These are phyloP conservation scores for Phaethon lepturus DNA, from an alignment of 2,113 vertebrate species.

Conservation along the genomic window DNA sequence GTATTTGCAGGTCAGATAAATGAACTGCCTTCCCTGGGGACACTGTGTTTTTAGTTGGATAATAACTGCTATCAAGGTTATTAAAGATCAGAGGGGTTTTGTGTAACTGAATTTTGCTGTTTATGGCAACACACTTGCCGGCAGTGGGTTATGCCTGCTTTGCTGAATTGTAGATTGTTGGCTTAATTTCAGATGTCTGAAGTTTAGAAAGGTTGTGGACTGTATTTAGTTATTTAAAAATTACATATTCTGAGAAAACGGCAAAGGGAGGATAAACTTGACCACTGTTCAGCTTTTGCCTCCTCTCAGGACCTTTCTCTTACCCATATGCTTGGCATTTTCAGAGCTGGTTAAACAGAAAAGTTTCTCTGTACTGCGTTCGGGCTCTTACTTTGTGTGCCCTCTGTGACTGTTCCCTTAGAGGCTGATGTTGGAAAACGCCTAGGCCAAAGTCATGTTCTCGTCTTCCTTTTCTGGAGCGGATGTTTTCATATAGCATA, in stretches of 20 bases:
- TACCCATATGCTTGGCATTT: background rate
- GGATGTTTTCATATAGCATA: background rate
- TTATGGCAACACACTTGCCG: background rate
- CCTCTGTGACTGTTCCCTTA: background rate
- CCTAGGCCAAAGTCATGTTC: background rate
- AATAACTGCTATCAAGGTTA: background rate
- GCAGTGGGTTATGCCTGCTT: background rate
- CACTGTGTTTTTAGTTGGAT: background rate
- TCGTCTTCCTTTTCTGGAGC: background rate
- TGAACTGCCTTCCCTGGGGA: background rate
- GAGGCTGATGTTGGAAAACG: background rate
- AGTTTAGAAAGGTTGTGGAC: background rate
- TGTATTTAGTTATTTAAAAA: background rate
- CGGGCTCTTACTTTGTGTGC: fast-evolving
- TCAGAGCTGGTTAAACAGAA: background rate
- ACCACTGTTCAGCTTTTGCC: background rate
- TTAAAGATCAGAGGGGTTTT: background rate
- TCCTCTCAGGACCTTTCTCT: background rate
- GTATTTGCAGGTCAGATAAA: background rate
- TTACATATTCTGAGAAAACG: background rate
- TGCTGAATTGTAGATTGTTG: background rate
- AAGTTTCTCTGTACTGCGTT: background rate
- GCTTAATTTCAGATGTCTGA: background rate
- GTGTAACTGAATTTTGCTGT: background rate
- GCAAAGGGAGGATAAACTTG: background rate